Conservation (phyloP, 2,888 invertebrate genomes). For the Patella pellucida region DNA sequence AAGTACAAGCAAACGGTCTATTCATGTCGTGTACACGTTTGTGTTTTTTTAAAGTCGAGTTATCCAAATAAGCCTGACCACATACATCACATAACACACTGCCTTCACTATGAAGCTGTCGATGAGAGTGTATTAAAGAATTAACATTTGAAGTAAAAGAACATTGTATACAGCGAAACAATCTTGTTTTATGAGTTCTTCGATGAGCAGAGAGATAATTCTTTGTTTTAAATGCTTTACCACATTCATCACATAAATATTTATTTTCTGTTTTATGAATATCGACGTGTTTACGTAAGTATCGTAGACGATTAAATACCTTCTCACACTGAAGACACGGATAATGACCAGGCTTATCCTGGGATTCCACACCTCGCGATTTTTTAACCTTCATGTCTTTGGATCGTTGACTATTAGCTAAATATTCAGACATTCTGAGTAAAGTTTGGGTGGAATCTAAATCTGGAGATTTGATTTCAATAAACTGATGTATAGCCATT, state of each 20-base stretch:
- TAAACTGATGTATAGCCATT: conserved; percentile 40
- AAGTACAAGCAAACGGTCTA: conserved; percentile 62
- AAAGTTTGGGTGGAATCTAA: conserved; percentile 35
- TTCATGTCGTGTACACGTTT: conserved; percentile 64
- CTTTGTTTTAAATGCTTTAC: conserved; percentile 63
- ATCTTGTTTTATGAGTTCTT: conserved; percentile 53
- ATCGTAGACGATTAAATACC: conserved; percentile 57
- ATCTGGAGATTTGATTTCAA: conserved; percentile 32
- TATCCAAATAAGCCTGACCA: conserved; percentile 64
- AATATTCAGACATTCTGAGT: conserved; percentile 60
- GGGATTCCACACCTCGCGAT: conserved; percentile 51
- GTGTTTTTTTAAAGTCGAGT: conserved; percentile 64
- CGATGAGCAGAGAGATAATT: conserved; percentile 58
- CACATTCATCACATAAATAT: conserved; percentile 61
- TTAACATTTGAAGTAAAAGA: conserved; percentile 60
- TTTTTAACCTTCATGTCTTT: conserved; percentile 29
- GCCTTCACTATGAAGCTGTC: conserved; percentile 64
- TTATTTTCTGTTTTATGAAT: conserved; percentile 54
- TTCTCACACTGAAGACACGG: conserved; percentile 58
- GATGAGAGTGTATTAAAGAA: conserved; percentile 62
- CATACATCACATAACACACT: conserved; percentile 66
- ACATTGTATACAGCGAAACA: conserved; percentile 63
- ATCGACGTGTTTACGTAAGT: conserved; percentile 56
- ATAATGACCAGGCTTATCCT: conserved; percentile 58
- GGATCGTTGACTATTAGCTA: conserved; percentile 28